Base-by-base conservation (phyloP, 2,888 invertebrate species). In the Geotrupes spiniger region DNA sequence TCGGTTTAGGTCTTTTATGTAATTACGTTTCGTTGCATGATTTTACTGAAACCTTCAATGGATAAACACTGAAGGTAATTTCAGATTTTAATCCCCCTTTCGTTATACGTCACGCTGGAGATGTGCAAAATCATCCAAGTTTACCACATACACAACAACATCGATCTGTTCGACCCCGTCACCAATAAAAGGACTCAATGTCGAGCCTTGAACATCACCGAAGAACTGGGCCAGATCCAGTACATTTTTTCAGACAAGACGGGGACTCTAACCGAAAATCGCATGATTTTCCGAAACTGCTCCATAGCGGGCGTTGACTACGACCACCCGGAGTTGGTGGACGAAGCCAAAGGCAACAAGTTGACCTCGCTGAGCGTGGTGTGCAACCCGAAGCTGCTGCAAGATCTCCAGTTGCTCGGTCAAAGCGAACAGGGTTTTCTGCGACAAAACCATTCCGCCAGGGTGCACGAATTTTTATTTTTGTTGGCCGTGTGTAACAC, bases 221-320 rank as follows among this genome's bases (percentile, higher is more conserved):
- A 98, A 73, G 97, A 98, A 74, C 79, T 98, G 60, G 98, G 98
- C 1, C 97, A 98, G 76, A 80, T 91, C 39, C 88, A 92, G 65
- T 96, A 97, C 66, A 82, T 98, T 56, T 97, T 98, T 75, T 93
- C 92, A 6, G 98, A 98, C 72, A 98, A 98, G 76, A 98, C 98
- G 1, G 98, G 98, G 4, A 98, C 98, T 1, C 76, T 98, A 46
- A 98, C 98, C 1, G 96, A 97, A 74, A 98, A 98, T 72, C 88
- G 92, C 73, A 98, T 98, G 97, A 82, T 95, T 65, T 98, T 98
- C 74, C 83, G 92, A 46, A 80, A 90, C 39, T 97, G 96, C 68
- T 85, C 90, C 2, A 86, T 97, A 16, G 87, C 84, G 15, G 96
- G 94, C 0, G 81, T 86, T 29, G 94, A 97, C 73, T 97, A 93